Base-by-base conservation (phyloP, 2,888 invertebrate genomes). In the Boloria selene region DNA sequence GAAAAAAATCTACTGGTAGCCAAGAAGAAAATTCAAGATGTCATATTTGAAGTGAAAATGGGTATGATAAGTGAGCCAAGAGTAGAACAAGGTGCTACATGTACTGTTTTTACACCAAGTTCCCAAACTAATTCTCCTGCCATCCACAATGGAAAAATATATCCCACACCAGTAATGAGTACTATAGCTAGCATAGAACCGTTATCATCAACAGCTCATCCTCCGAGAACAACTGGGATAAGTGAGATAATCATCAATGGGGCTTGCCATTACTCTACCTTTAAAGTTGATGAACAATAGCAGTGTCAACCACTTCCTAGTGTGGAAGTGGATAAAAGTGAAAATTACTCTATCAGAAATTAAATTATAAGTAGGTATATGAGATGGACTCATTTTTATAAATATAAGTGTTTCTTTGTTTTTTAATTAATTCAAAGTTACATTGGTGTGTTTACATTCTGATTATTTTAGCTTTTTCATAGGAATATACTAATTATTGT, bases 31-130 rank as follows among this genome's bases (percentile, higher is more conserved):
- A 94, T 94, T 67, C 93, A 94, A 74, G 94, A 93, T 74, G 91
- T 93, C 13, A 92, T 94, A 73, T 94, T 93, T 79, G 94, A 94
- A 74, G 93, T 94, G 0, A 94, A 93, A 79, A 93, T 94, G 93
- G 93, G 92, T 16, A 89, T 93, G 77, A 84, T 93, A 50, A 88
- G 83, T 74, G 92, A 92, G 16, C 73, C 78, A 0, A 79, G 84
- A 61, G 61, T 73, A 2, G 88, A 88, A 18, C 82, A 81, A 51
- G 31, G 31, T 10, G 74, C 78, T 0, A 71, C 83, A 1, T 85
- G 85, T 67, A 80, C 85, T 1, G 84, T 86, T 0, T 89, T 80
- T 64, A 76, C 82, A 2, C 76, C 85, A 53, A 70, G 79, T 16
- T 78, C 78, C 49, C 81, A 79, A 50, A 75, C 81, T 1, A 80